A percentile compares a stretch with the other conserved stretches of the same genome.
Conservation (phyloP, 2,888 invertebrate genomes). For the Clanis bilineata region DNA sequence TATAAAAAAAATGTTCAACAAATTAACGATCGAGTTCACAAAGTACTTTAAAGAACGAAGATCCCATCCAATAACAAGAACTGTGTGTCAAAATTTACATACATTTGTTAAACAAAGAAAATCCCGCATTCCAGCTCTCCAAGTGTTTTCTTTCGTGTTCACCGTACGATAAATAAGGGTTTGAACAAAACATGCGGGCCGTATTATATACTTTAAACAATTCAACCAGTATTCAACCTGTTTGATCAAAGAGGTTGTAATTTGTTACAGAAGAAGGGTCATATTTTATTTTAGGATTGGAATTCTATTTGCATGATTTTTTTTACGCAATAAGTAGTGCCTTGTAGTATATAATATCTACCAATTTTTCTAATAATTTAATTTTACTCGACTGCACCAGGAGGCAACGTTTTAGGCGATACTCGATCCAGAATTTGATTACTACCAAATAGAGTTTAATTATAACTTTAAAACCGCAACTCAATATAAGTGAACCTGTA, state of each 20-base stretch:
- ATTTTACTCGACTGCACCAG: too few relatives aligned
- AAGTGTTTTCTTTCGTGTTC: conserved; percentile 6
- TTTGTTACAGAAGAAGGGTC: too few relatives aligned
- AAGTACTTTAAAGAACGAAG: background rate
- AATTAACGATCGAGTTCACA: background rate
- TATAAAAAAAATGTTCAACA: background rate
- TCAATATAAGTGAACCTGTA: too few relatives aligned
- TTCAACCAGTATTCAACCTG: background rate
- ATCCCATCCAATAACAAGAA: background rate
- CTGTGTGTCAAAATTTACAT: conserved; percentile 13
- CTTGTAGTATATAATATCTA: too few relatives aligned
- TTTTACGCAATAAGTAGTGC: too few relatives aligned
- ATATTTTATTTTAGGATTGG: too few relatives aligned
- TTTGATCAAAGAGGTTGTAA: background rate
- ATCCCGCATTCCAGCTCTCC: background rate
- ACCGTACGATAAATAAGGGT: conserved; percentile 9
- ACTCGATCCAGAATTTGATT: too few relatives aligned
- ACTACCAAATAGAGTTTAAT: too few relatives aligned
- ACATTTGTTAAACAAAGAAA: conserved; percentile 15
- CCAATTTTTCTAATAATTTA: too few relatives aligned
- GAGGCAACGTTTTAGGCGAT: too few relatives aligned
- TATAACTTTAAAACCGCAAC: too few relatives aligned
- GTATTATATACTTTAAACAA: background rate
- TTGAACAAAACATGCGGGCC: background rate
- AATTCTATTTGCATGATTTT: too few relatives aligned